phyloP scores from a whole-genome alignment of 64 coral and sea anemone species.

The Stichodactyla helianthus region DNA sequence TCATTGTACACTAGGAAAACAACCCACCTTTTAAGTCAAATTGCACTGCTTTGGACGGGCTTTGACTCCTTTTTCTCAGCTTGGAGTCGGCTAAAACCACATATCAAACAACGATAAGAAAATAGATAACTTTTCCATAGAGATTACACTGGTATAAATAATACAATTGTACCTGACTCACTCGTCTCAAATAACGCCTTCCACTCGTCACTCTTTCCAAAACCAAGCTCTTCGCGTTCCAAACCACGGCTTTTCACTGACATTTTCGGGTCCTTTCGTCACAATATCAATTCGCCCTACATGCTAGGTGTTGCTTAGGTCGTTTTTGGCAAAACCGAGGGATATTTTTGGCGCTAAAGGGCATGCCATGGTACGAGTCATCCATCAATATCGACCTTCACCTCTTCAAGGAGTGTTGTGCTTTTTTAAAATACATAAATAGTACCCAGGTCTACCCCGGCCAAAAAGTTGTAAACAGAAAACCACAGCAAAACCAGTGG shows the following conservation, averaged over 20 bases:
- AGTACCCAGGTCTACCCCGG: background rate
- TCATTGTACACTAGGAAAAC: background rate
- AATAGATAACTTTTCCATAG: background rate
- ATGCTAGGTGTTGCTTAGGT: background rate
- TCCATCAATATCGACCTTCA: constrained; percentile 2
- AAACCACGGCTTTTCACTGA: background rate
- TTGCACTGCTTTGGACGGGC: constrained; percentile 43
- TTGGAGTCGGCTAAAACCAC: constrained; percentile 14
- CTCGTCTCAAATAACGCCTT: constrained; percentile 50
- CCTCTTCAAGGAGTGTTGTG: constrained; percentile 22
- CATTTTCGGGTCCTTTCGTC: background rate
- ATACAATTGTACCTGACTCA: constrained; percentile 30
- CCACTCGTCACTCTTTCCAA: constrained; percentile 53
- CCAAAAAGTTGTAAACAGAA: background rate
- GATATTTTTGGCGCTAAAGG: constrained; percentile 7
- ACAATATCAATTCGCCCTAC: background rate
- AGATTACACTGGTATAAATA: background rate
- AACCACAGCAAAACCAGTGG: background rate
- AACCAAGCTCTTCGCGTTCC: constrained; percentile 15
- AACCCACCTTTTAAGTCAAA: constrained; percentile 39
- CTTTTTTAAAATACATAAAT: background rate
- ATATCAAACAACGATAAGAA: background rate
- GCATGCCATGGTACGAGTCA: background rate
- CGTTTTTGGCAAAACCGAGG: background rate
- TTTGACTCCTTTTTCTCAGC: constrained; percentile 21